Evolutionary conservation across 2,888 invertebrate genomes (phyloP), one percentile per base, ranked within the genome.

Genomic region (Hydropsyche betteni): DNA sequence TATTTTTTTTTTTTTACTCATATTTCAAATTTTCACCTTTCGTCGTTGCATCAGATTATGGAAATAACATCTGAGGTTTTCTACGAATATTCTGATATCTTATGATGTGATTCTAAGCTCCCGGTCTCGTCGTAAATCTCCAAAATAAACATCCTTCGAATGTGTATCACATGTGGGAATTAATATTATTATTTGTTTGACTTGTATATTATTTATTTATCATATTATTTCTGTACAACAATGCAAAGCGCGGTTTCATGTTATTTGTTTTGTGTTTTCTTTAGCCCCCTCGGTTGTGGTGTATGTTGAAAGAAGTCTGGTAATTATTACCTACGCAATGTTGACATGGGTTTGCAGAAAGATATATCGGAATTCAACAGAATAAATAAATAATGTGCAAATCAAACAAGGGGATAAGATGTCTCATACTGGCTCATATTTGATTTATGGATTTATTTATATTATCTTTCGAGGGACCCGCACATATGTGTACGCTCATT

Each of bases 271-370:
- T 58, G 58, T 24, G 16, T 24, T 58, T 58, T 16, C 8, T 58
- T 64, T 64, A 24, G 36, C 64, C 64, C 64, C 64, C n/a, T n/a
- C 10, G 12, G 33, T 64, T 36, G 36, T 12, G 64, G 36, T 64
- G 6, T 53, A 34, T 34, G 53, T 74, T 77, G 68, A 77, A 75
- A 74, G 75, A 71, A 70, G 74, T 12, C 53, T 53, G 74, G 74
- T 75, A 77, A 77, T 77, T 74, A 75, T 71, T 70, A 24, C 68
- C 55, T 52, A 44, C 55, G 69, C 71, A 55, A 69, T 51, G 71
- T 76, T 74, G 76, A 76, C 75, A 55, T 64, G 69, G 70, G 70
- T 51, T 69, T 44, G 33, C 51, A 69, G 51, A 68, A 38, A 51
- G 16, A 24, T 12, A 69, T 7, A 69, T 69, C 50, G 69, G 52